These are phyloP conservation scores for Dorcus parallelipipedus DNA, from an alignment of 2,888 invertebrate species.

Conservation along the genomic window DNA sequence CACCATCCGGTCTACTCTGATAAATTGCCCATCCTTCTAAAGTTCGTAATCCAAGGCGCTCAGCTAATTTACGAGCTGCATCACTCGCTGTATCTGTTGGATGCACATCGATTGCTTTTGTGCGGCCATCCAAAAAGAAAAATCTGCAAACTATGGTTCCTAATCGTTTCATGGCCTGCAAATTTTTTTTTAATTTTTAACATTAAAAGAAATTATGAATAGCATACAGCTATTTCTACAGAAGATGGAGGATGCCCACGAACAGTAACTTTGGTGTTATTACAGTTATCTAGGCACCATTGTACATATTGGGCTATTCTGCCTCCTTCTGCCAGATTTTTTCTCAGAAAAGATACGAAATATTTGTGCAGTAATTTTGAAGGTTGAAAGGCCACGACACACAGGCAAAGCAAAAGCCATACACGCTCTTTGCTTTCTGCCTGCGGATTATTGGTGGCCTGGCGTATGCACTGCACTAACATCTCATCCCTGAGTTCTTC, in stretches of 20 bases:
- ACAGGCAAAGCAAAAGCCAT: constrained; percentile 85
- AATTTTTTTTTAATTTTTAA: constrained; percentile 3
- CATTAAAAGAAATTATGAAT: constrained; percentile 2
- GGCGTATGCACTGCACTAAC: constrained; percentile 82
- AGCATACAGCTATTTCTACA: constrained; percentile 84
- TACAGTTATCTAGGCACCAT: constrained; percentile 91
- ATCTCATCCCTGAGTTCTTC: constrained; percentile 92
- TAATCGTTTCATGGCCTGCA: constrained; percentile 81
- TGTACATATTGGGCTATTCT: constrained; percentile 81
- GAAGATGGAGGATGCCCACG: constrained; percentile 85
- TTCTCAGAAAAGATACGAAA: constrained; percentile 71
- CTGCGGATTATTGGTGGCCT: constrained; percentile 85
- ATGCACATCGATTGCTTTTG: constrained; percentile 93
- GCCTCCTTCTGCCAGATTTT: constrained; percentile 65
- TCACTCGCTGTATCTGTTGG: constrained; percentile 92
- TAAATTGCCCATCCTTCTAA: constrained; percentile 95
- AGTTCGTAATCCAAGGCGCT: constrained; percentile 78
- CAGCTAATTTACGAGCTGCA: constrained; percentile 83
- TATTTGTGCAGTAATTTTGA: constrained; percentile 79
- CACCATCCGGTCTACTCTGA: constrained; percentile 80
- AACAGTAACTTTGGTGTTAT: constrained; percentile 78
- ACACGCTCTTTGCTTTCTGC: constrained; percentile 79
- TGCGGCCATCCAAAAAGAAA: constrained; percentile 91
- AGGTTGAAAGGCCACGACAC: constrained; percentile 90
- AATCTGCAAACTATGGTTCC: constrained; percentile 92